Percentiles rank a stretch among this genome's conserved stretches.
phyloP scores from a whole-genome alignment of 2,113 vertebrate species.

The Poicephalus gulielmi region DNA sequence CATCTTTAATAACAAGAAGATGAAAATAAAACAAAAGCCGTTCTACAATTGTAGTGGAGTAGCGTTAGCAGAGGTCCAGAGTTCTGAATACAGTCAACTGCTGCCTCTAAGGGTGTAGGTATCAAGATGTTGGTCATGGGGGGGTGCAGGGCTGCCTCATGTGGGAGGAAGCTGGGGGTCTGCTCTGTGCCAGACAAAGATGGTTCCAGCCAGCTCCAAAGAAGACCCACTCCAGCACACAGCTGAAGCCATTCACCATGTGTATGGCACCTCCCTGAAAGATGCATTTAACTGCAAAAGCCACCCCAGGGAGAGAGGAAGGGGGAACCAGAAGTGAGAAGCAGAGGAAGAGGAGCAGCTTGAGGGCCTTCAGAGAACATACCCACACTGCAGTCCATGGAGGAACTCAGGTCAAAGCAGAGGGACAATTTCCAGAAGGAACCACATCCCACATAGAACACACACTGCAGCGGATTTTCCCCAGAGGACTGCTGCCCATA shows the following conservation, averaged over 20 bases:
- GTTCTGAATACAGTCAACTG: not conserved
- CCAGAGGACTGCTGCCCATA: not conserved
- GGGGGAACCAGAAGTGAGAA: not conserved
- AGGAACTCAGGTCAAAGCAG: not conserved
- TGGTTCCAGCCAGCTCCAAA: not conserved
- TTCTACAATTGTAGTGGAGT: not conserved
- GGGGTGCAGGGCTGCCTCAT: not conserved
- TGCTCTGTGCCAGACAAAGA: not conserved
- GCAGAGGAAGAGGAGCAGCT: not conserved
- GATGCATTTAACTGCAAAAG: not conserved
- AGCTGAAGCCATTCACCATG: not conserved
- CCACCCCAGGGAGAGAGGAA: not conserved
- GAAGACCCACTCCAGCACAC: not conserved
- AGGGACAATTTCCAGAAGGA: not conserved
- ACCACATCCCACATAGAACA: rapidly evolving
- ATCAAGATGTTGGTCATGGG: not conserved
- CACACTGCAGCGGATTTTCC: not conserved
- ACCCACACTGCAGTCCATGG: not conserved
- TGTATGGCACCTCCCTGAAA: not conserved
- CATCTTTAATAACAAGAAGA: not conserved
- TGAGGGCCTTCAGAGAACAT: not conserved
- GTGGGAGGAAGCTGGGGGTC: not conserved
- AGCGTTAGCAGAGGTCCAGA: not conserved
- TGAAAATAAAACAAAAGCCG: not conserved
- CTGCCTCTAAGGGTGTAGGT: not conserved